Evolutionary conservation across 2,113 vertebrate species (phyloP).

Genomic region (Macrotus californicus): DNA sequence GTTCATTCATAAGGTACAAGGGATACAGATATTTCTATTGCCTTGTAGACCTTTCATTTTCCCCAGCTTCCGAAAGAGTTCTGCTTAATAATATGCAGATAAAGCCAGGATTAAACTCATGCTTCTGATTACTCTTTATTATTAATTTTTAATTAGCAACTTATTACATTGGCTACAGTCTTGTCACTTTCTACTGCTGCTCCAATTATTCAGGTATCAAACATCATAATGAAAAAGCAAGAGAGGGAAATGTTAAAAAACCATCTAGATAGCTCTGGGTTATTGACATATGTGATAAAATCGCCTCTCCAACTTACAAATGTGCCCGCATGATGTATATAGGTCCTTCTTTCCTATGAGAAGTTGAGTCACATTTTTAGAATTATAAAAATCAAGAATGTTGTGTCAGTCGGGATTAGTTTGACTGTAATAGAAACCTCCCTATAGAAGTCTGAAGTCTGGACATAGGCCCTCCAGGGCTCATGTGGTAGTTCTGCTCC

Average conservation of each 20-base stretch:
- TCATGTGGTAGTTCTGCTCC: background rate
- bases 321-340: background rate
- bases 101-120: background rate
- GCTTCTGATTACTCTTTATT: background rate
- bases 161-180: slow-evolving; percentile 27
- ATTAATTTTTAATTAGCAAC: slow-evolving; percentile 29
- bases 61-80: background rate
- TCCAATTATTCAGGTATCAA: slow-evolving; percentile 7
- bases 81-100: slow-evolving; percentile 12
- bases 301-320: background rate
- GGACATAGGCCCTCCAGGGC: background rate
- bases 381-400: background rate
- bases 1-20: background rate
- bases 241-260: background rate
- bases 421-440: background rate
- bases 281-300: background rate
- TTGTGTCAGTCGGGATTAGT: background rate
- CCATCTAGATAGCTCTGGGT: background rate
- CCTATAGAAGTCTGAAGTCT: background rate
- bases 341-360: background rate
- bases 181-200: background rate
- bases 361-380: background rate
- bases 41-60: background rate
- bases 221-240: slow-evolving; percentile 6
- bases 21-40: background rate